phyloP scores from a whole-genome alignment of 2,797 vertebrate genomes.

The Sternarchorhynchus goeldii region DNA sequence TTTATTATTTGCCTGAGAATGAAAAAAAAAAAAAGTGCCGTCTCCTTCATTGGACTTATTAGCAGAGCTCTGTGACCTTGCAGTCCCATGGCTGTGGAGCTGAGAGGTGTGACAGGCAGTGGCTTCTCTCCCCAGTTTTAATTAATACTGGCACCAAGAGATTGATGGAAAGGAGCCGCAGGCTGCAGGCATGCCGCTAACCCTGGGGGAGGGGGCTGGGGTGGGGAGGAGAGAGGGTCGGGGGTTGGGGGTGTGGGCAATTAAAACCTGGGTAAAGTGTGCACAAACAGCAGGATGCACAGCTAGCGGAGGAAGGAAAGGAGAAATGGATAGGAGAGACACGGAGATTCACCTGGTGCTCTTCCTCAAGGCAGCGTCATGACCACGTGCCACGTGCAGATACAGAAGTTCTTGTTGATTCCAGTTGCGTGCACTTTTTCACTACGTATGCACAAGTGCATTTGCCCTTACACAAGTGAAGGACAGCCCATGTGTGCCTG shows the following conservation, averaged over 20 bases:
- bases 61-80: conserved; percentile 68
- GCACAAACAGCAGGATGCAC: conserved; percentile 49
- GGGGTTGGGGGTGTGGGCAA: conserved; percentile 31
- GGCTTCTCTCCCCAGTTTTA: conserved; percentile 64
- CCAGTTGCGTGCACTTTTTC: conserved; percentile 4
- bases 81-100: conserved; percentile 49
- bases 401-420: not conserved
- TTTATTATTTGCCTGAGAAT: conserved; percentile 43
- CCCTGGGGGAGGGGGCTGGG: conserved; percentile 42
- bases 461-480: not conserved
- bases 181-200: conserved; percentile 49
- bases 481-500: not conserved
- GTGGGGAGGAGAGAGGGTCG: not conserved
- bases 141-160: conserved; percentile 65
- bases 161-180: conserved; percentile 58
- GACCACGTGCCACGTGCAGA: not conserved
- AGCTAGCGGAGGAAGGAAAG: conserved; percentile 28
- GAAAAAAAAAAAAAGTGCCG: conserved; percentile 19
- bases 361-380: conserved; percentile 17
- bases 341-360: conserved; percentile 27
- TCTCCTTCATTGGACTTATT: conserved; percentile 48
- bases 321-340: conserved; percentile 25
- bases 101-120: conserved; percentile 56
- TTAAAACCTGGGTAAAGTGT: conserved; percentile 54
- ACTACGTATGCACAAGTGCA: conserved; percentile 13